Conservation (phyloP, 2,888 invertebrate species). For the Salpingus planirostris region DNA sequence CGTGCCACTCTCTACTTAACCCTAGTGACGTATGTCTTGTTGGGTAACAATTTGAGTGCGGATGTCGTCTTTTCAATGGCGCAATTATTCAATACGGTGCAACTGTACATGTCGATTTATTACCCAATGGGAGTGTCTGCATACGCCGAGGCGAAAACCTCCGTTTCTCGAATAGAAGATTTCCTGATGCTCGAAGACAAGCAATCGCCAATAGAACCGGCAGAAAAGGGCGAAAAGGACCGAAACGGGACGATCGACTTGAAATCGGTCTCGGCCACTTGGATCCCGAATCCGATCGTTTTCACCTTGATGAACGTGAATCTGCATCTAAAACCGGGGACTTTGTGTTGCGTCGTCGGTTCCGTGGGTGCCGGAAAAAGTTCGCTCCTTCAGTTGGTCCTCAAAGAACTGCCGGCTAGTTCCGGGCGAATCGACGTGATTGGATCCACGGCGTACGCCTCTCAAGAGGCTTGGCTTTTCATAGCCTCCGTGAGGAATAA, state of each 20-base stretch:
- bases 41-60: conserved; percentile 49
- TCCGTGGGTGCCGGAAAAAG: conserved; percentile 64
- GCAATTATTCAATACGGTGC: conserved; percentile 68
- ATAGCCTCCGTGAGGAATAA: conserved; percentile 66
- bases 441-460: conserved; percentile 60
- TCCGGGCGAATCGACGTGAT: conserved; percentile 53
- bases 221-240: conserved; percentile 2
- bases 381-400: conserved; percentile 57
- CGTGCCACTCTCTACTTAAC: conserved; percentile 76
- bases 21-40: conserved; percentile 64
- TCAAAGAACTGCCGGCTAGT: conserved; percentile 59
- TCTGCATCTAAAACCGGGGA: conserved; percentile 43
- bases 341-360: conserved; percentile 44
- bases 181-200: conserved; percentile 25
- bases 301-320: conserved; percentile 43
- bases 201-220: conserved; percentile 25
- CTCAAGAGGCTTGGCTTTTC: conserved; percentile 77
- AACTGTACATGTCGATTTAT: conserved; percentile 27
- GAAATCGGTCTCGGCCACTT: conserved; percentile 24
- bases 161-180: conserved; percentile 28
- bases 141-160: conserved; percentile 29
- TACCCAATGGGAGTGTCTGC: conserved; percentile 26
- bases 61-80: conserved; percentile 69
- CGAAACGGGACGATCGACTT: conserved; percentile 22
- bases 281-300: conserved; percentile 30